Base-by-base conservation (phyloP, 2,113 vertebrate genomes). In the Tachuris rubrigastra region DNA sequence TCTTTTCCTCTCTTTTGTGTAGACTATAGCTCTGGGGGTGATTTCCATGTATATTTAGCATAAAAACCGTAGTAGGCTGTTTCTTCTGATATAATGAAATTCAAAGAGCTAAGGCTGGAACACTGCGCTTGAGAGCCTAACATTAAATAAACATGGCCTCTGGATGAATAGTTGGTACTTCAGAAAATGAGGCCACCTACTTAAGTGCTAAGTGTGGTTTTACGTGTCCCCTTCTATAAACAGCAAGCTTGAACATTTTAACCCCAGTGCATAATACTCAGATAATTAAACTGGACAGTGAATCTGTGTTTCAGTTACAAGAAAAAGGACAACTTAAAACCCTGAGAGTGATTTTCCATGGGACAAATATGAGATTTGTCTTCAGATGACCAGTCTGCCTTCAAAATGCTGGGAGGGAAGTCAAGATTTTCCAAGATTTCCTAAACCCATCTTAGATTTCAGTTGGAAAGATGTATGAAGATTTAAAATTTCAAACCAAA, bases 131-230 rank as follows among this genome's bases (percentile, higher is more conserved):
- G 83, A 86, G 86, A 92, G 73, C 69, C 44, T 93, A 86, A 56
- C 83, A 95, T 96, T 97, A 96, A 96, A 96, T 93, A 96, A 96
- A 94, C 79, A 96, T 92, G 71, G 31, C 59, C 87, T 78, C 87
- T 91, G 87, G 76, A 80, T 94, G 88, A 93, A 88, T 56, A 67
- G 49, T 37, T 65, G 31, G 27, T 85, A 72, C 72, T 83, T 90
- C 50, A 71, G 47, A 93, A 96, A 97, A 96, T 53, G 72, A 97
- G 95, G 93, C 76, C 93, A 95, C 78, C 49, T 93, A 76, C 59
- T 88, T 90, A 85, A 94, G 85, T 47, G 22, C 63, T 83, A 76
- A 93, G 42, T 62, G 72, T 67, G 39, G 58, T 67, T 91, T 73
- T 88, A 69, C 1, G 1, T 58, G 71, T 50, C 78, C 55, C 21